Percentiles rank a stretch among this genome's conserved stretches.
Conservation (phyloP, 35 echinoderm and acorn worm species). For the Lytechinus variegatus region DNA sequence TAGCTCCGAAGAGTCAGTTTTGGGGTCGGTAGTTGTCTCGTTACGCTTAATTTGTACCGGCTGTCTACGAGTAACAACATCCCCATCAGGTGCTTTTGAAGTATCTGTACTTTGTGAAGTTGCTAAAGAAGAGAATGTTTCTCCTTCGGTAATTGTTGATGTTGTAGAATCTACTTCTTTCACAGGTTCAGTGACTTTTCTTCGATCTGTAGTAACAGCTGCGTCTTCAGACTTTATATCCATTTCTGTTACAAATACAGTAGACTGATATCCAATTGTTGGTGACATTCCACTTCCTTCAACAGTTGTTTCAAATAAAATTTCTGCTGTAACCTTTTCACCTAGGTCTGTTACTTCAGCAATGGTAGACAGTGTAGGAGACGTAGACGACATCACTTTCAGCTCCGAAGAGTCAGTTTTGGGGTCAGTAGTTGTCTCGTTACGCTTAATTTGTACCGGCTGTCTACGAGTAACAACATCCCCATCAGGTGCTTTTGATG, state of each 20-base stretch:
- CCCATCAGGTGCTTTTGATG: background rate
- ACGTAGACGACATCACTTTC: no score
- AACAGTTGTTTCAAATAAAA: background rate
- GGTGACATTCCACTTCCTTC: background rate
- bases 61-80: background rate
- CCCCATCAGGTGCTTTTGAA: background rate
- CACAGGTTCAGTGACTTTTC: no score
- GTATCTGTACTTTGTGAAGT: background rate
- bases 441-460: background rate
- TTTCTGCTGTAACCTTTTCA: background rate
- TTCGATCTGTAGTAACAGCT: no score
- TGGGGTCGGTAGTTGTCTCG: background rate
- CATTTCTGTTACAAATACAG: no score
- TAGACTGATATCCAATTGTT: no score
- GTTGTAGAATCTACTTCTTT: no score
- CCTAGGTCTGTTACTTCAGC: background rate
- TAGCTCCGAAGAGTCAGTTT: no score
- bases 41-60: background rate
- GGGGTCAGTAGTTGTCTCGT: background rate
- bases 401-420: no score
- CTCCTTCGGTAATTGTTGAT: no score
- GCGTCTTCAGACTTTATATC: no score
- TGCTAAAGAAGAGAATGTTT: no score
- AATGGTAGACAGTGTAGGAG: background rate
- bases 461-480: background rate